These are phyloP conservation scores for Diaphora mendica DNA, from an alignment of 2,888 invertebrate genomes.

Conservation along the genomic window DNA sequence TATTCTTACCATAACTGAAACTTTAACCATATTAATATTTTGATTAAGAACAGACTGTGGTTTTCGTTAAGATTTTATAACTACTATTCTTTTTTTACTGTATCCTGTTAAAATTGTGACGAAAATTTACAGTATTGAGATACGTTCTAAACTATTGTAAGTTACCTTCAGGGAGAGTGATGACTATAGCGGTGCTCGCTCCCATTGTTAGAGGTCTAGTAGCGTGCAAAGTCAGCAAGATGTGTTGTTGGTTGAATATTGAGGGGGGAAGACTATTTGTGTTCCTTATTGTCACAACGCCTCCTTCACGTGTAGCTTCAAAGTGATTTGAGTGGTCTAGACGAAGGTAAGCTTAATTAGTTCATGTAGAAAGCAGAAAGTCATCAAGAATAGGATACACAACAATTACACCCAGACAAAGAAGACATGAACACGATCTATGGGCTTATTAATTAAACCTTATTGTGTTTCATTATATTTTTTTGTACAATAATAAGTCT, in stretches of 20 bases:
- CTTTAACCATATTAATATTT: too few species aligned
- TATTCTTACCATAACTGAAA: not conserved
- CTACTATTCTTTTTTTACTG: too few species aligned
- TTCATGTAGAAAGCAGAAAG: too few species aligned
- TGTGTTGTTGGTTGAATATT: not conserved
- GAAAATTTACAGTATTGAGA: not conserved
- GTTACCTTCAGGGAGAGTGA: slow-evolving; percentile 60
- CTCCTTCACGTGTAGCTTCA: not conserved
- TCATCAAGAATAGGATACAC: too few species aligned
- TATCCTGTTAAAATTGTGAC: too few species aligned
- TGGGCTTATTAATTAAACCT: too few species aligned
- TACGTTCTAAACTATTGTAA: not conserved
- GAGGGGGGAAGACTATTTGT: not conserved
- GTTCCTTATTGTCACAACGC: not conserved
- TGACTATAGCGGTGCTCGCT: slow-evolving; percentile 62
- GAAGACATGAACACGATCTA: too few species aligned
- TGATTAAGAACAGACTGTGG: slow-evolving; percentile 33
- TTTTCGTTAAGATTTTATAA: too few species aligned
- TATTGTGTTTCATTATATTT: too few species aligned
- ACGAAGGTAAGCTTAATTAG: not conserved
- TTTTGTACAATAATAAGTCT: too few species aligned
- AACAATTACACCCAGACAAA: too few species aligned
- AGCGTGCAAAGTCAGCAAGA: slow-evolving; percentile 42
- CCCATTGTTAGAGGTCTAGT: slow-evolving; percentile 65
- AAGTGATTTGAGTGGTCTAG: not conserved